These are phyloP conservation scores for Zosterops japonicus DNA, from an alignment of 2,113 vertebrate species.

Conservation along the genomic window DNA sequence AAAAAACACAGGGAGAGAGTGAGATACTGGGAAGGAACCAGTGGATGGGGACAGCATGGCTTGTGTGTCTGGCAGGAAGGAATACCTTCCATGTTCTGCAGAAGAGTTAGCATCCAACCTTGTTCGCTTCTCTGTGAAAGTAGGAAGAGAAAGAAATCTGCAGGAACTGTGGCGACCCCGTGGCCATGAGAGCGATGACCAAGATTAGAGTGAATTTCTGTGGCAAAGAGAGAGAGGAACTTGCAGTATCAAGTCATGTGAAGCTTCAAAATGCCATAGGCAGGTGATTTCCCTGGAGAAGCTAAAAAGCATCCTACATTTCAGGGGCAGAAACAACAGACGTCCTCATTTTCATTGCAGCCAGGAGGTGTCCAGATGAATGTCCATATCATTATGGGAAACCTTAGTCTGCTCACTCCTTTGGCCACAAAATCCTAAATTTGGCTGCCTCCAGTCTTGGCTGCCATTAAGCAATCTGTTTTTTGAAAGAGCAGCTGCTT, in stretches of 20 bases:
- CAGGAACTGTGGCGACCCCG: neutral
- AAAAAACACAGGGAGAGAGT: slow-evolving; percentile 14
- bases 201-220: neutral
- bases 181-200: fast-evolving
- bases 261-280: neutral
- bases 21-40: neutral
- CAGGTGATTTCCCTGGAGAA: neutral
- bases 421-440: neutral
- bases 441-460: slow-evolving; percentile 13
- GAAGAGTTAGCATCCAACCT: neutral
- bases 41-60: fast-evolving
- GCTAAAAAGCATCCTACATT: neutral
- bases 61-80: neutral
- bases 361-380: neutral
- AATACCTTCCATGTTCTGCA: neutral
- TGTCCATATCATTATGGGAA: neutral
- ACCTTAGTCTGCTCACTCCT: neutral
- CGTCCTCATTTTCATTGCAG: neutral
- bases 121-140: neutral
- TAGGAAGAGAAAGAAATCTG: neutral
- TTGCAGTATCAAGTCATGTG: neutral
- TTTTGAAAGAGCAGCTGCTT: slow-evolving; percentile 19
- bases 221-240: neutral
- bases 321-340: neutral
- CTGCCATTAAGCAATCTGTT: slow-evolving; percentile 33